phyloP scores from a whole-genome alignment of 2,888 invertebrate genomes.

The Amphipoea lucens region DNA sequence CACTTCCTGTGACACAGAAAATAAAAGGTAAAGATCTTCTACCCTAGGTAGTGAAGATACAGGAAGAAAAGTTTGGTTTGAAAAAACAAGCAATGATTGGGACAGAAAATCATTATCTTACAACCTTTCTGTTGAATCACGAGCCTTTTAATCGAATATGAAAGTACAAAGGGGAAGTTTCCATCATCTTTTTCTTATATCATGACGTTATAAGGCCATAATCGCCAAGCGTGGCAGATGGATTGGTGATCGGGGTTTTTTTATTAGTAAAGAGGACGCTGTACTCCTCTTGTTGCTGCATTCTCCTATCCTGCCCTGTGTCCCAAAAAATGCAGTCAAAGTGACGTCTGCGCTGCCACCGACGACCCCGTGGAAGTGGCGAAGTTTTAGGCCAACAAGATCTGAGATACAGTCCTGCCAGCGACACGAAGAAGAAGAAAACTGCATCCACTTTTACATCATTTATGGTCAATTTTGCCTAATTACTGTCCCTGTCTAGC shows the following conservation, averaged over 20 bases:
- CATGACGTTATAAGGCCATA: too few relatives aligned
- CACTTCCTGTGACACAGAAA: slow-evolving; percentile 71
- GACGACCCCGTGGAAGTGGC: background rate
- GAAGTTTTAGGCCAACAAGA: background rate
- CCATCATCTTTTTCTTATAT: background rate
- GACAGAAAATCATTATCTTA: background rate
- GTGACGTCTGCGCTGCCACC: background rate
- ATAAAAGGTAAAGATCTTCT: background rate
- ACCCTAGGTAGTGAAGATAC: background rate
- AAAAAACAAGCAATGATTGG: background rate
- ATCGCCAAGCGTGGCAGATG: background rate
- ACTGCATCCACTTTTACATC: background rate
- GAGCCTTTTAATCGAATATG: background rate
- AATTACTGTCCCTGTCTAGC: background rate
- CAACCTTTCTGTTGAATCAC: background rate
- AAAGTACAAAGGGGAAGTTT: too few relatives aligned
- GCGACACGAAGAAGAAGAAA: background rate
- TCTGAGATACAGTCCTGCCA: background rate
- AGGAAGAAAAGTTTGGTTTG: background rate
- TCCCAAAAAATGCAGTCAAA: background rate
- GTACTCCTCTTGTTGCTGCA: background rate
- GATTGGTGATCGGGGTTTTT: background rate
- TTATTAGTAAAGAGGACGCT: background rate
- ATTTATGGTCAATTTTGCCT: background rate
- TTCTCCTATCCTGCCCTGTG: background rate